Evolutionary conservation across 2,888 invertebrate species (phyloP), one percentile per base, ranked within the genome.

Genomic region (Nomada ruficornis): DNA sequence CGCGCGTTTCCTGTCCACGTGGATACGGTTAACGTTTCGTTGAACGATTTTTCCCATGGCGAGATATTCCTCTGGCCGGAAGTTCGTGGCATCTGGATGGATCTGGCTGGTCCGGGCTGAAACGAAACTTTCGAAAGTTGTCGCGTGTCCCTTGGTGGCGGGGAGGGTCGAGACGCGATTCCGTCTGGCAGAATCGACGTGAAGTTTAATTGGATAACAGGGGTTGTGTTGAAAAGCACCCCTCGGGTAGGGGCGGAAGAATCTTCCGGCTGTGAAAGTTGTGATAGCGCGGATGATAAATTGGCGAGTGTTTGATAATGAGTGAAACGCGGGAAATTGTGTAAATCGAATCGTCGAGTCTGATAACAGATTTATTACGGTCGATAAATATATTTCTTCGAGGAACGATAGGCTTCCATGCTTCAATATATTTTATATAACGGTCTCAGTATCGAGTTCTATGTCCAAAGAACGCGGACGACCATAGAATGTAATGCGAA

Each of bases 161-260:
- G 64, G 26, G 9, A 63, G 13, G 13, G 57, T 26, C 2, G 26
- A 23, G 26, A 23, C 57, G 18, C 47, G 13, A 15, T 15, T 47
- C 15, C 47, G 47, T 47, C 47, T 55, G 11, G 9, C 2, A 26
- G 26, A n/a, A 50, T 64, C 64, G 50, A 64, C 50, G 26, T 2
- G 18, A 64, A 64, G 26, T 64, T 64, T 64, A 64, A 64, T 64
- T 26, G 50, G 64, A 50, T 64, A 18, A 64, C 26, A 64, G 50
- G n/a, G 11, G 1, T 64, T 47, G 64, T 3, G 50, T 50, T 9
- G 64, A 5, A 50, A n/a, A 47, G 11, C 26, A 2, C 18, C 26
- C 18, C 59, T 4, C 29, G 11, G 2, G 26, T 2, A n/a, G 18
- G 11, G 18, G 26, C 13, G 50, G 47, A 64, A 26, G 26, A 64